Evolutionary conservation across 2,113 vertebrate genomes (phyloP).

Genomic region (Proterorhinus semilunaris): DNA sequence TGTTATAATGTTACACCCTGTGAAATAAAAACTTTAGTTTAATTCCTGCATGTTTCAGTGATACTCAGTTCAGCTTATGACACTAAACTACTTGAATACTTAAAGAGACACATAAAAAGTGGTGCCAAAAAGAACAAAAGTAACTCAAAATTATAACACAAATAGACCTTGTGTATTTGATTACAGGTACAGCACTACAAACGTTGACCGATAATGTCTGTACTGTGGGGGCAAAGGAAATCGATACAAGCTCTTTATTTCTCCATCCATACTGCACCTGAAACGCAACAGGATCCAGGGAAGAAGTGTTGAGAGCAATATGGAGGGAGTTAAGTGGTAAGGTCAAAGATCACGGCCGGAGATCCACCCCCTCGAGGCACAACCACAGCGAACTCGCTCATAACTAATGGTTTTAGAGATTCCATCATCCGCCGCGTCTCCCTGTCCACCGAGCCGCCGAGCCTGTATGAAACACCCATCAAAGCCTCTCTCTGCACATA

Average conservation of each 20-base stretch:
- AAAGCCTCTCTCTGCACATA: neutral
- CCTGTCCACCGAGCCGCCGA: neutral
- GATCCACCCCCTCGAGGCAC: conserved; percentile 59
- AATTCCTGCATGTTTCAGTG: no score
- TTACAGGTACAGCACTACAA: no score
- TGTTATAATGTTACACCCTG: no score
- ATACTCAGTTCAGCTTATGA: no score
- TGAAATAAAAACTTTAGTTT: no score
- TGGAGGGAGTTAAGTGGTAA: conserved; percentile 16
- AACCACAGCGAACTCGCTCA: conserved; percentile 42
- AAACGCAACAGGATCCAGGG: conserved; percentile 21
- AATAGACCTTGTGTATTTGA: no score
- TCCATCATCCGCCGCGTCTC: neutral
- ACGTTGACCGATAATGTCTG: no score
- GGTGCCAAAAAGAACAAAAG: no score
- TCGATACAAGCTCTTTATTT: neutral
- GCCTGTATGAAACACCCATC: conserved; percentile 8
- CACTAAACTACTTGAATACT: no score
- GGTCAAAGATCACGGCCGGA: conserved; percentile 51
- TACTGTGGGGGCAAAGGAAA: no score
- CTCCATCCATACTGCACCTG: neutral
- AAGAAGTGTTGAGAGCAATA: neutral
- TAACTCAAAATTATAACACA: no score
- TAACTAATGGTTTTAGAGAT: conserved; percentile 61
- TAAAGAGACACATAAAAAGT: no score